phyloP scores from a whole-genome alignment of 2,888 invertebrate species.

The Drosophila hawaiiensis region DNA sequence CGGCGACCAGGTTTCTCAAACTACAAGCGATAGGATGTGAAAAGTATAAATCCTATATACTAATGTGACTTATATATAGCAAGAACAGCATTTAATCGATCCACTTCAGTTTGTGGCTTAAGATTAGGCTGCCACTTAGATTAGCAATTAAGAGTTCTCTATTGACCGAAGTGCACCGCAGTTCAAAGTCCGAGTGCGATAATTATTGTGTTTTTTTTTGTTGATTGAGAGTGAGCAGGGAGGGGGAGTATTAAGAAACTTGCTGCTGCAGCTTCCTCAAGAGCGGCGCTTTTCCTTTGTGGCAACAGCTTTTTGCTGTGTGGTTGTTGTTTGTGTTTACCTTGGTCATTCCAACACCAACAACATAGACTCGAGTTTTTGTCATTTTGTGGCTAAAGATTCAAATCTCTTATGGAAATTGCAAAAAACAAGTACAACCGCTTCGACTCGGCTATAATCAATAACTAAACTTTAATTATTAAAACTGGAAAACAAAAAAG shows the following conservation, averaged over 20 bases:
- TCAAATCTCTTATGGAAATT: not conserved
- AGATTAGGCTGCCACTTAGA: constrained; percentile 41
- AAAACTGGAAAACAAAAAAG: constrained; percentile 21
- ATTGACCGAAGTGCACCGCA: constrained; percentile 62
- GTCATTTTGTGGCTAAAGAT: constrained; percentile 68
- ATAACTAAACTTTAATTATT: constrained; percentile 40
- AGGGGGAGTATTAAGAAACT: constrained; percentile 12
- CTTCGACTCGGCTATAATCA: constrained; percentile 27
- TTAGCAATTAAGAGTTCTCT: constrained; percentile 20
- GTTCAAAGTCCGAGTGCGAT: constrained; percentile 64
- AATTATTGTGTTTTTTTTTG: constrained; percentile 21
- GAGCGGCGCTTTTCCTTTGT: constrained; percentile 10
- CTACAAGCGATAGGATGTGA: constrained; percentile 84
- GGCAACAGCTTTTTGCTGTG: not conserved
- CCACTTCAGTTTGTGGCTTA: constrained; percentile 32
- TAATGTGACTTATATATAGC: constrained; percentile 16
- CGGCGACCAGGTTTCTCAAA: constrained; percentile 96
- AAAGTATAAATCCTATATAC: constrained; percentile 9
- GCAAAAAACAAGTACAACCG: constrained; percentile 29
- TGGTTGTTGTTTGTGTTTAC: constrained; percentile 84
- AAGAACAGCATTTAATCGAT: constrained; percentile 32
- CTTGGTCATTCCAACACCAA: constrained; percentile 99
- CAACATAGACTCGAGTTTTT: constrained; percentile 90
- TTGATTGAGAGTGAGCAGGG: no score
- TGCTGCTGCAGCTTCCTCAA: constrained; percentile 21